A percentile compares a stretch with the other conserved stretches of the same genome.
Evolutionary conservation across 2,113 vertebrate genomes (phyloP).

Genomic region (Larimichthys crocea): DNA sequence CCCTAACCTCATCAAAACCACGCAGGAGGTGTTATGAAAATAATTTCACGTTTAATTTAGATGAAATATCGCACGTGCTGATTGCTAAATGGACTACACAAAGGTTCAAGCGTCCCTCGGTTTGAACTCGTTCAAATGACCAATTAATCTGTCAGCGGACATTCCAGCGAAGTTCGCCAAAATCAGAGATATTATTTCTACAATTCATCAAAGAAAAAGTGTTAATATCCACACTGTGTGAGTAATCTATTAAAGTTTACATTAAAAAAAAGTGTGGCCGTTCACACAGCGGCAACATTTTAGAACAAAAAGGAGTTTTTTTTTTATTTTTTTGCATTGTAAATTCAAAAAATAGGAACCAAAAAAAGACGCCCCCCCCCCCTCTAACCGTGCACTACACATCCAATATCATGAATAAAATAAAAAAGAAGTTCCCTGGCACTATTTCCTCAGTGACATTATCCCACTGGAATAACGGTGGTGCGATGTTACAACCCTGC

Average conservation of each 20-base stretch:
- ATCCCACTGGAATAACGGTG: constrained; percentile 67
- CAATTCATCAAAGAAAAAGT: background rate
- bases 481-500: constrained; percentile 59
- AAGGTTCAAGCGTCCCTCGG: constrained; percentile 27
- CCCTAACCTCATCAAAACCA: constrained; percentile 23
- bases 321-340: background rate
- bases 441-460: constrained; percentile 59
- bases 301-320: background rate
- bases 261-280: background rate
- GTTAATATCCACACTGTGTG: background rate
- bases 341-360: background rate
- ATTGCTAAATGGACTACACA: constrained; percentile 30
- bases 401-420: background rate
- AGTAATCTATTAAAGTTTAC: constrained; percentile 9
- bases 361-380: background rate
- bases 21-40: constrained; percentile 38
- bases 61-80: constrained; percentile 44
- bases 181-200: background rate
- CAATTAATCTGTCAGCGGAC: background rate
- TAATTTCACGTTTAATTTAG: constrained; percentile 4
- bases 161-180: too few relatives aligned
- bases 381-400: background rate
- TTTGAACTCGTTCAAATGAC: constrained; percentile 11
- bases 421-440: constrained; percentile 44
- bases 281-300: background rate